Evolutionary conservation across 92 coral and sea anemone genomes (phyloP), one percentile per base, ranked within the genome.

Genomic region (Plumapathes pennacea): DNA sequence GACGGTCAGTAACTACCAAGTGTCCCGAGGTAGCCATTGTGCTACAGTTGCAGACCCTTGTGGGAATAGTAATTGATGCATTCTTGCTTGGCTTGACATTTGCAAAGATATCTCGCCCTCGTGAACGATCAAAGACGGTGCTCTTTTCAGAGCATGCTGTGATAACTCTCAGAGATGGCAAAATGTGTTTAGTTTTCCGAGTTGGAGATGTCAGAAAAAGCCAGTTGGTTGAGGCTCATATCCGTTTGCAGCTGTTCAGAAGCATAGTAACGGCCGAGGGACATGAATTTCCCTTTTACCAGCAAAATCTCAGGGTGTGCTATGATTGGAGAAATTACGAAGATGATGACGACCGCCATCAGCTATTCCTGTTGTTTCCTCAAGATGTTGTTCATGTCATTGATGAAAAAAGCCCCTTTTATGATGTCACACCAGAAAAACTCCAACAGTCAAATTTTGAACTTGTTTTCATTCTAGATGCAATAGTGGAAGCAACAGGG

Each of bases 401-500:
- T 15, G 92, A 91, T 54, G 86, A 91, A 38, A 62, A 70, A 4
- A 88, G 92, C 32, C 97, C 97, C 49, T 88, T 91, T 43, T 91
- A 80, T 57, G 77, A 72, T 38, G 32, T 70, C 27, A 71, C 85
- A 7, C 85, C 91, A 10, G 89, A 83, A n/a, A 71, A 34, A 25
- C 54, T 92, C 17, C 54, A 70, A 13, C 67, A 71, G 26, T 60
- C 71, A 6, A 78, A 88, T 17, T 92, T 88, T 64, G 98, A 92
- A 55, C 46, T 92, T 33, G 94, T 92, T 3, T 68, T 65, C 9
- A 85, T 92, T 30, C 54, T 92, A 11, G 98, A 92, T 63, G 98
- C 92, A 1, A 82, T 92, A 17, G 86, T 92, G 3, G 98, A 92
- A 60, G 85, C 92, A 34, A 92, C 98, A 19, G 98, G 98, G 9